Base-by-base conservation (phyloP, 1,140 invertebrate genomes). In the Vollenhovia emeryi region DNA sequence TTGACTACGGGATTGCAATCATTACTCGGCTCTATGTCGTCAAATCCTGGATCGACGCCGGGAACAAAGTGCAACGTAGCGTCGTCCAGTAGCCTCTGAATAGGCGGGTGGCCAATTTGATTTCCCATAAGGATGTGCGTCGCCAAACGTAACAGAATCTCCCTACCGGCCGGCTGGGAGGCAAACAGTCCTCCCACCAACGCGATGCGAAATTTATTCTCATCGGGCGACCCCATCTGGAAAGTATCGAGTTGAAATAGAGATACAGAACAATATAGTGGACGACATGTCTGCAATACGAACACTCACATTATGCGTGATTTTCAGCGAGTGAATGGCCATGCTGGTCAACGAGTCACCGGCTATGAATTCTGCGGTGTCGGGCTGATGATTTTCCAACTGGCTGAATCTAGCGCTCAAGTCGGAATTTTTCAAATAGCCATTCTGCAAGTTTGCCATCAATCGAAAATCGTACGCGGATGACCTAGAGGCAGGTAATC, bases 171-270 rank as follows among this genome's bases (percentile, higher is more conserved):
- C 1, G 98, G 97, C 90, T 99, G 97, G 9, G 97, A 97, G 7
- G 97, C 97, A 92, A 97, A 98, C 40, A 99, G 91, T 33, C 98
- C 98, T 45, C 98, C 98, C 15, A 99, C 95, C 27, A 99, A 92
- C 6, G 97, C 96, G 21, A 99, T 96, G 89, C 98, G 97, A 88
- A 97, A 96, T 95, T 98, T 98, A 3, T 95, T 95, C 93, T 98
- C 97, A 87, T 97, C 97, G 3, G 97, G 96, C 1, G 96, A 94
- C 1, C 97, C 97, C 84, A 97, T 95, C 97, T 97, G 90, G n/a
- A 74, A 43, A 52, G 9, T 27, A 9, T n/a, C 4, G 57, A 69
- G 66, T 33, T 71, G 30, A n/a, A 87, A 74, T 69, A 24, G n/a
- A 59, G 62, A 45, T 6, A 13, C 43, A 64, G 18, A 48, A 24